Base-by-base conservation (phyloP, 2,113 vertebrate genomes). In the Periophthalmus modestus region DNA sequence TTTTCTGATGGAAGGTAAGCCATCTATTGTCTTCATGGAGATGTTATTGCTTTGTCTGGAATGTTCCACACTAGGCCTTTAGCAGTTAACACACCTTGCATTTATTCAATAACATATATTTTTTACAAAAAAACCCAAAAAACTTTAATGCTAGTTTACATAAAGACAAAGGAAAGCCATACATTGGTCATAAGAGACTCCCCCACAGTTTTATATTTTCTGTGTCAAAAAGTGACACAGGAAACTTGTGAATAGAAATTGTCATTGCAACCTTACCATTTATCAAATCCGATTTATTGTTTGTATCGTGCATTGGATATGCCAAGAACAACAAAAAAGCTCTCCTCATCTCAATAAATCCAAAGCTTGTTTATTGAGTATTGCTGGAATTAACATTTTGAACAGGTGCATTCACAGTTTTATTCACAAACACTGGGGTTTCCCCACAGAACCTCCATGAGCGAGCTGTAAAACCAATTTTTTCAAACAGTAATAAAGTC, bases 381-480 rank as follows among this genome's bases (percentile, higher is more conserved):
- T 81, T 79, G 75, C 18, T 57, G 19, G 70, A 34, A 77, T 33
- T 77, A 78, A 66, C 63, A 52, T 79, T 82, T 66, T 66, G 57
- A 58, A 80, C 66, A 84, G 69, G 77, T 77, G 68, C 43, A 54
- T 57, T 48, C 50, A 14, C 67, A 70, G 39, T 63, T 16, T 39
- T 70, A 54, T 66, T 23, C 72, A 52, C 67, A 50, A 83, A 83
- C 81, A 62, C 73, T 80, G 68, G 70, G 72, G 46, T 77, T 75
- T 74, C 69, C 73, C 75, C 36, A 61, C 69, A 12, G 72, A 78
- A 54, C 28, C 74, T 79, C 68, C 77, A 72, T 23, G 67, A 69
- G 74, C 7, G 62, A 43, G 62, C 57, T 69, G 80, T 78, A 48
- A 67, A 67, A 76, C 21, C 33, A 43, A 68, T 74, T 78, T 74